A percentile compares a stretch with the other conserved stretches of the same genome.
Conservation (phyloP, 2,888 invertebrate species). For the Toxonevra muliebris region DNA sequence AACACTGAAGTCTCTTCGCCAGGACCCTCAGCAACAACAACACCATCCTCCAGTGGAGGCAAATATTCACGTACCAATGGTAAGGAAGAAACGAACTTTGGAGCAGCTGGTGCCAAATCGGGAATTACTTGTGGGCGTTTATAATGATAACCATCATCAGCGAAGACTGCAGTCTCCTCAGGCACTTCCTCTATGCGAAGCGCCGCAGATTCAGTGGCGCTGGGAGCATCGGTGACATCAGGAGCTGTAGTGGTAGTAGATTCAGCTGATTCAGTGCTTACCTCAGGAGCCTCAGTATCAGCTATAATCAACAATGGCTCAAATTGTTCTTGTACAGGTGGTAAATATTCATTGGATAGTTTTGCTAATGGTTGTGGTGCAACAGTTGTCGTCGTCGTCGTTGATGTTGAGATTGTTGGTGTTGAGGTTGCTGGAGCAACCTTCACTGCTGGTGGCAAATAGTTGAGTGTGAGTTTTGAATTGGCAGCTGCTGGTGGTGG, state of each 20-base stretch:
- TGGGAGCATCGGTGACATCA: constrained; percentile 30
- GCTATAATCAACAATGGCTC: constrained; percentile 14
- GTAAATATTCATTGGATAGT: constrained; percentile 48
- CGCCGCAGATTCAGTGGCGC: constrained; percentile 26
- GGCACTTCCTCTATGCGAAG: constrained; percentile 34
- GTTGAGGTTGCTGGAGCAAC: no score
- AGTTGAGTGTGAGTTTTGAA: constrained; percentile 25
- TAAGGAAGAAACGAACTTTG: neutral
- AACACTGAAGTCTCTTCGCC: constrained; percentile 42
- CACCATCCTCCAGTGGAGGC: constrained; percentile 48
- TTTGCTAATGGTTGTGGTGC: constrained; percentile 23
- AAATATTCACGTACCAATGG: constrained; percentile 43
- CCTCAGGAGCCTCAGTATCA: constrained; percentile 27
- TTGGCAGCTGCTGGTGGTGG: constrained; percentile 45
- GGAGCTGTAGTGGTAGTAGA: constrained; percentile 14
- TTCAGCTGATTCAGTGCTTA: constrained; percentile 31
- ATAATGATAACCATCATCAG: constrained; percentile 55
- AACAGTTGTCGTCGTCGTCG: constrained; percentile 3
- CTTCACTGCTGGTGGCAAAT: constrained; percentile 48
- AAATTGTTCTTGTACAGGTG: constrained; percentile 45
- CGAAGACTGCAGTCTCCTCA: constrained; percentile 42
- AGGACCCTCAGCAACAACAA: constrained; percentile 42
- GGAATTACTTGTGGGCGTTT: constrained; percentile 48
- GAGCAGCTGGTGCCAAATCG: constrained; percentile 35
- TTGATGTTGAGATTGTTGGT: constrained; percentile 7